Evolutionary conservation across 2,113 vertebrate genomes (phyloP).

Genomic region (Bubo scandiacus): DNA sequence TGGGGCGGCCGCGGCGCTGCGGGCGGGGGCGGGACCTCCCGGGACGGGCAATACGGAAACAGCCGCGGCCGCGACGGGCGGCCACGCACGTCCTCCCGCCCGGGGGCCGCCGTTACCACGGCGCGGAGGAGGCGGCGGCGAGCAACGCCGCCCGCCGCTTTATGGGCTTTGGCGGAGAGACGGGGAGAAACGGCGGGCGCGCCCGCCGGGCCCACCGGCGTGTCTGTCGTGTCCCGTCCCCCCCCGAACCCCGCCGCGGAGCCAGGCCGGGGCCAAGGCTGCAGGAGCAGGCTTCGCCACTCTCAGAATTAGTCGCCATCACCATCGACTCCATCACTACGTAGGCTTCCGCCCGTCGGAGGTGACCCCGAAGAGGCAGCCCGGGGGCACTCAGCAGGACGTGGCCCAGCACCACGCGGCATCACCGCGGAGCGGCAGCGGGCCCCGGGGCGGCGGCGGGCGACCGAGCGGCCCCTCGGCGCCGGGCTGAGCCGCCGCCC

Average conservation of each 20-base stretch:
- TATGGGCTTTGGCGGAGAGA: not conserved
- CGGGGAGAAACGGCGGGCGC: not conserved
- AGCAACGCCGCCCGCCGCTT: not conserved
- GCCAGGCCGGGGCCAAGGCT: not conserved
- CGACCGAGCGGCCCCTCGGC: not conserved
- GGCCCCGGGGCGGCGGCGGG: not conserved
- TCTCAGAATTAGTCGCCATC: not conserved
- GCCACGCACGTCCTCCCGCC: conserved; percentile 40
- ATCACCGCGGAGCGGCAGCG: no score
- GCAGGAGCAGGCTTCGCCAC: not conserved
- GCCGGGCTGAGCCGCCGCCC: not conserved
- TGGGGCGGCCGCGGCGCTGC: not conserved
- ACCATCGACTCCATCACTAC: not conserved
- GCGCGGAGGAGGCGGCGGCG: not conserved
- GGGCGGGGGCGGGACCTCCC: conserved; percentile 12
- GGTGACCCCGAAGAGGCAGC: not conserved
- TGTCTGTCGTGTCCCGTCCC: no score
- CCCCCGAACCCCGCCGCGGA: not conserved
- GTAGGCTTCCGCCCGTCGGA: not conserved
- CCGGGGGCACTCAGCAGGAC: not conserved
- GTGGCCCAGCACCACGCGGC: not conserved
- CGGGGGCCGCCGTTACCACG: not conserved
- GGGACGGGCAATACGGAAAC: not conserved
- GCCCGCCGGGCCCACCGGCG: not conserved
- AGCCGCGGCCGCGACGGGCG: conserved; percentile 2